Conservation (phyloP, 2,888 invertebrate genomes). For the Danaus chrysippus region DNA sequence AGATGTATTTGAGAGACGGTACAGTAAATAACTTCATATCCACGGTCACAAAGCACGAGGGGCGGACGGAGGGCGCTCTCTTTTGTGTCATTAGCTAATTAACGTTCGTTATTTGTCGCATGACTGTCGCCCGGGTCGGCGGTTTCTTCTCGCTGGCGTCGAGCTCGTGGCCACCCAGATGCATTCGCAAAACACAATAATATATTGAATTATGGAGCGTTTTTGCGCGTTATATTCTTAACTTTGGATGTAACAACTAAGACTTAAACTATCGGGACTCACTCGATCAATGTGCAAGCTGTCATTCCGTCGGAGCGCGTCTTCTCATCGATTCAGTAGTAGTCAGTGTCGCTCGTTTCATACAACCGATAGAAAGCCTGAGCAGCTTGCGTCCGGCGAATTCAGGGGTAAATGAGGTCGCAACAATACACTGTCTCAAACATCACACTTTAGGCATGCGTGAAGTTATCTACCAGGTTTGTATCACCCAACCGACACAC, state of each 20-base stretch:
- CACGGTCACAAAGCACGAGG: constrained; percentile 46
- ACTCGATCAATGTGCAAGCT: constrained; percentile 71
- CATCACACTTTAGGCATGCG: constrained; percentile 28
- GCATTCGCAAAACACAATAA: constrained; percentile 33
- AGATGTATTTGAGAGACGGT: constrained; percentile 33
- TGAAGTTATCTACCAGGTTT: constrained; percentile 25
- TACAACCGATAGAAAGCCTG: constrained; percentile 55
- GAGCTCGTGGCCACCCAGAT: constrained; percentile 34
- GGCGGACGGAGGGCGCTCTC: constrained; percentile 34
- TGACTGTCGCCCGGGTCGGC: constrained; percentile 13
- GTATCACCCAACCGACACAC: constrained; percentile 25
- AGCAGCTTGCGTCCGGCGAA: constrained; percentile 46
- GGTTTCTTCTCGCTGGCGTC: constrained; percentile 32
- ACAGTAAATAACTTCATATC: constrained; percentile 57
- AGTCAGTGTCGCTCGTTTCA: constrained; percentile 39
- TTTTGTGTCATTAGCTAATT: constrained; percentile 35
- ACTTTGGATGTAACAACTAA: too few species aligned
- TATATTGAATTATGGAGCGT: constrained; percentile 29
- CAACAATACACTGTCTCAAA: constrained; percentile 51
- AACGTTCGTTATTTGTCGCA: constrained; percentile 26
- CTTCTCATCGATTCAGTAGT: constrained; percentile 57
- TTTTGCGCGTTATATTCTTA: too few species aligned
- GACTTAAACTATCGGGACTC: constrained; percentile 42
- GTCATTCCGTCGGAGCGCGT: constrained; percentile 55
- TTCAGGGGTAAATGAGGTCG: constrained; percentile 63